Conservation (phyloP, 2,888 invertebrate species). For the Limulus polyphemus region DNA sequence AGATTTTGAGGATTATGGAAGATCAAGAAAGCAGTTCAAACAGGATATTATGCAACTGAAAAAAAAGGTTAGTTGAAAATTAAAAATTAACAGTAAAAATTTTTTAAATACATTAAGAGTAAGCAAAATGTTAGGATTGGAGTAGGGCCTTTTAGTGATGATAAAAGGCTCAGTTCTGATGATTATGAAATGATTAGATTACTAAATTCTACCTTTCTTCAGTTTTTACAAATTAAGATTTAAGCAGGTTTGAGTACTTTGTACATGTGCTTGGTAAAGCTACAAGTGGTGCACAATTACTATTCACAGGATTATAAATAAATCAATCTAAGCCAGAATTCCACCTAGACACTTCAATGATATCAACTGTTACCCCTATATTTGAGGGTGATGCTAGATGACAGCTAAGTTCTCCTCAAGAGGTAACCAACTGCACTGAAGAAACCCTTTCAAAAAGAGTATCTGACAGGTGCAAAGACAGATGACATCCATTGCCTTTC, state of each 20-base stretch:
- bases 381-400: conserved; percentile 38
- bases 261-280: conserved; percentile 49
- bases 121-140: no score
- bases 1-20: no score
- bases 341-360: conserved; percentile 44
- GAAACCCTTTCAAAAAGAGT: background rate
- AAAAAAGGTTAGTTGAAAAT: no score
- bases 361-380: conserved; percentile 24
- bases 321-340: conserved; percentile 48
- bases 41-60: no score
- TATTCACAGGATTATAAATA: conserved; percentile 50
- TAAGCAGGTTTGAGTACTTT: conserved; percentile 49
- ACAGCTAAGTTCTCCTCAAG: conserved; percentile 29
- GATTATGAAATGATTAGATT: no score
- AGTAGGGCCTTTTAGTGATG: no score
- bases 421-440: background rate
- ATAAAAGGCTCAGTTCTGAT: no score
- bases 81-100: no score
- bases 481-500: background rate
- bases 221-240: no score
- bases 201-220: no score
- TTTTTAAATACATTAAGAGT: no score
- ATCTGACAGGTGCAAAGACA: background rate
- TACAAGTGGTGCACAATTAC: conserved; percentile 53
- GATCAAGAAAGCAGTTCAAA: no score